Percentiles rank a stretch among this genome's conserved stretches.
phyloP scores from a whole-genome alignment of 64 coral and sea anemone genomes.

The Porites australiensis region DNA sequence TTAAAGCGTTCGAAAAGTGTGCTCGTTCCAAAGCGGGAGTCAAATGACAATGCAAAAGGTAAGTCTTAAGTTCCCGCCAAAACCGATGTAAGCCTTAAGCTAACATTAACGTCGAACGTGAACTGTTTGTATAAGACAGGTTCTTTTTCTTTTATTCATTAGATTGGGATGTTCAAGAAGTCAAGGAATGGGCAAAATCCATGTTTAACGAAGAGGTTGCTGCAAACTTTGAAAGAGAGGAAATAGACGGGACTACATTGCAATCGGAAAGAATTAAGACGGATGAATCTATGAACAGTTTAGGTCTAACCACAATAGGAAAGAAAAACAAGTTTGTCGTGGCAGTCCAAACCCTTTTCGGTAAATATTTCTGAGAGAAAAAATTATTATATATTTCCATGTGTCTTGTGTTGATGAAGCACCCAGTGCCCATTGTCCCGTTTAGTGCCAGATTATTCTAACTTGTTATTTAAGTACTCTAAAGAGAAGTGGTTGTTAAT shows the following conservation, averaged over 20 bases:
- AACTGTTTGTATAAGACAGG: background rate
- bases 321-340: conserved; percentile 24
- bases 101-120: background rate
- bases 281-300: background rate
- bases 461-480: no score
- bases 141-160: background rate
- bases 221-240: conserved; percentile 5
- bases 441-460: no score
- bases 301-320: conserved; percentile 14
- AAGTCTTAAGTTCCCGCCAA: conserved; percentile 23
- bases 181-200: background rate
- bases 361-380: conserved; percentile 16
- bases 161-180: conserved; percentile 33
- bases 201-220: conserved; percentile 25
- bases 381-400: no score
- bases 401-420: no score
- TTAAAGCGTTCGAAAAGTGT: background rate
- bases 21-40: background rate
- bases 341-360: background rate
- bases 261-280: conserved; percentile 6
- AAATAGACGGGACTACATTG: conserved; percentile 9
- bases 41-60: background rate
- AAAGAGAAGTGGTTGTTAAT: no score
- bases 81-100: background rate
- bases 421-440: no score